Percentiles rank a stretch among this genome's conserved stretches.
These are phyloP conservation scores for Cynoglossus semilaevis DNA, from an alignment of 2,113 vertebrate genomes.

Conservation along the genomic window DNA sequence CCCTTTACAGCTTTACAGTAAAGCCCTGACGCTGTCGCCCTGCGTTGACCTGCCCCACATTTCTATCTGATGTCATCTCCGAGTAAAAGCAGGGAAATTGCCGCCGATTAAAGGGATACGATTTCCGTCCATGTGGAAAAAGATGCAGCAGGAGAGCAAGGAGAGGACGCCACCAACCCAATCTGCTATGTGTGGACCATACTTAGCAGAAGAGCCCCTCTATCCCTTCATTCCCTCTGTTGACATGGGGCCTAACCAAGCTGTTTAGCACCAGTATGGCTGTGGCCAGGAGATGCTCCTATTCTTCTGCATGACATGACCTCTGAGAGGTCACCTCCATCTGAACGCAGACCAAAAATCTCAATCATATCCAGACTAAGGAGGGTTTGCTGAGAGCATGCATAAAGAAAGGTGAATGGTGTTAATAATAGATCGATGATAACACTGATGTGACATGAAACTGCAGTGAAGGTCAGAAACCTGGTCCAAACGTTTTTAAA, in stretches of 20 bases:
- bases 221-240: slow-evolving; percentile 69
- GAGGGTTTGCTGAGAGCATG: too few species aligned
- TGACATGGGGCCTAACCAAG: slow-evolving; percentile 60
- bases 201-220: slow-evolving; percentile 69
- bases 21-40: slow-evolving; percentile 53
- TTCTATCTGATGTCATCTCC: slow-evolving; percentile 49
- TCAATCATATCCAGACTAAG: too few species aligned
- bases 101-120: slow-evolving; percentile 60
- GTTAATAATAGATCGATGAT: too few species aligned
- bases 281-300: neutral
- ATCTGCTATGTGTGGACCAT: slow-evolving; percentile 72
- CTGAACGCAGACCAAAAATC: too few species aligned
- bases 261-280: slow-evolving; percentile 2
- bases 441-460: too few species aligned
- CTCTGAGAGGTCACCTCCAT: too few species aligned
- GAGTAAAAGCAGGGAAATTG: slow-evolving; percentile 59
- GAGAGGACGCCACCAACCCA: slow-evolving; percentile 65
- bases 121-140: slow-evolving; percentile 45
- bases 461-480: too few species aligned
- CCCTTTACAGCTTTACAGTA: slow-evolving; percentile 29
- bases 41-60: slow-evolving; percentile 59
- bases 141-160: slow-evolving; percentile 28
- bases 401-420: too few species aligned
- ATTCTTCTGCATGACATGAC: too few species aligned
- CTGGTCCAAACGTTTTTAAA: too few species aligned